Conservation (phyloP, 2,888 invertebrate species). For the Drosophila cyrtoloma region DNA sequence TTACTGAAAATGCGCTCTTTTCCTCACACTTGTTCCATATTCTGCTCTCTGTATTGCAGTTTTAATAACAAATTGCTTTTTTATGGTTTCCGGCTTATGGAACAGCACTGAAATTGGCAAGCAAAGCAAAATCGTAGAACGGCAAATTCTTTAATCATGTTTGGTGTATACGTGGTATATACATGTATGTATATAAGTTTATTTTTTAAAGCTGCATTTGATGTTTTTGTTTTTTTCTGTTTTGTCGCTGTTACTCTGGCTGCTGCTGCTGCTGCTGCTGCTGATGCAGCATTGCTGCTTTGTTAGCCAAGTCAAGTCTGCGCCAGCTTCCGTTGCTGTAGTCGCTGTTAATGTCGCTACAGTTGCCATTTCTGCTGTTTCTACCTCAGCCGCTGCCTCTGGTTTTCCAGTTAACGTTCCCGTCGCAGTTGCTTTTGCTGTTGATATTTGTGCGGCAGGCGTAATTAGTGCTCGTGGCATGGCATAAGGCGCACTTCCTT, state of each 20-base stretch:
- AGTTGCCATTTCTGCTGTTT: constrained; percentile 51
- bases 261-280: constrained; percentile 19
- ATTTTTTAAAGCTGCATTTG: constrained; percentile 58
- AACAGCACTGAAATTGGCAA: constrained; percentile 70
- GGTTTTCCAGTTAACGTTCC: constrained; percentile 3
- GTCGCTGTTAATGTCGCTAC: constrained; percentile 72
- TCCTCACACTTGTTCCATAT: constrained; percentile 11
- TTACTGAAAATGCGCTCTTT: background rate
- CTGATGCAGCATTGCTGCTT: constrained; percentile 55
- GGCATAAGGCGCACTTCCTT: constrained; percentile 77
- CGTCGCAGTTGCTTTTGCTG: constrained; percentile 36
- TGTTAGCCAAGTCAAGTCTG: constrained; percentile 77
- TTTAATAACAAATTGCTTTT: constrained; percentile 80
- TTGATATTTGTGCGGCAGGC: constrained; percentile 66
- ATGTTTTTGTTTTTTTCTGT: constrained; percentile 28
- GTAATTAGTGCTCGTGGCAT: constrained; percentile 80
- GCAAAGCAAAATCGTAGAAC: constrained; percentile 49
- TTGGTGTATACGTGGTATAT: constrained; percentile 31
- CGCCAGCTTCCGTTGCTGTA: constrained; percentile 65
- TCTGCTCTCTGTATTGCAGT: constrained; percentile 57
- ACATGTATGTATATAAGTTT: background rate
- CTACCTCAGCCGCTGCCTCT: constrained; percentile 9
- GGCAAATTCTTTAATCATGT: constrained; percentile 71
- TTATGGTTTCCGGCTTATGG: constrained; percentile 80
- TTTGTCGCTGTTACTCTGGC: constrained; percentile 16